Conservation (phyloP, 2,888 invertebrate genomes). For the Himalopsyche japonica region DNA sequence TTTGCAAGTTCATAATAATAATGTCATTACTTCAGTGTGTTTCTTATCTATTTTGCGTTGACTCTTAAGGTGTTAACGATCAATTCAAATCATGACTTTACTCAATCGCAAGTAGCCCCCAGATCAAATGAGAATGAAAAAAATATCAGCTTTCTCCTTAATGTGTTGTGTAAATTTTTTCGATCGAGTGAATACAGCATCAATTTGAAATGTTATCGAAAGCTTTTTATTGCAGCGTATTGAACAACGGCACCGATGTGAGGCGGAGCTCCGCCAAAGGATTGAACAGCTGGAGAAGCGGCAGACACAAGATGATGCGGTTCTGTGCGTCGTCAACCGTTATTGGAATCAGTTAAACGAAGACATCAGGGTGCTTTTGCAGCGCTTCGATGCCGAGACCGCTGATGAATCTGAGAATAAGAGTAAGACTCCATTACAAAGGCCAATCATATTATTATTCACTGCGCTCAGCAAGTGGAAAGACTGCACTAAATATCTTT, state of each 20-base stretch:
- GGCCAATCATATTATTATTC: too few species aligned
- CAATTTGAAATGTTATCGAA: not conserved
- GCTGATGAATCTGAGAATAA: constrained; percentile 95
- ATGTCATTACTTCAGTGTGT: too few species aligned
- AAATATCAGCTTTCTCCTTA: too few species aligned
- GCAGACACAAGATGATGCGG: constrained; percentile 96
- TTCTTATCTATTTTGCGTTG: too few species aligned
- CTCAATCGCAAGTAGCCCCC: too few species aligned
- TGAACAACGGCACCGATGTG: constrained; percentile 87
- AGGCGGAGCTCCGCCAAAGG: constrained; percentile 83
- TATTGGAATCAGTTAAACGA: constrained; percentile 98
- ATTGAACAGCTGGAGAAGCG: constrained; percentile 93
- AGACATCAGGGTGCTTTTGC: constrained; percentile 90
- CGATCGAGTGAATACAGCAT: not conserved
- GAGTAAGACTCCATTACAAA: constrained; percentile 60
- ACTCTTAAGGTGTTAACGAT: too few species aligned
- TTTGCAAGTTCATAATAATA: too few species aligned
- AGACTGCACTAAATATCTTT: too few species aligned
- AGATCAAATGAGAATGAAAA: too few species aligned
- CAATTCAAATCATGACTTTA: too few species aligned
- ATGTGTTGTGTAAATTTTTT: not conserved
- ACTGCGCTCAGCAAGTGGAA: too few species aligned
- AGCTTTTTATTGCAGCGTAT: constrained; percentile 66
- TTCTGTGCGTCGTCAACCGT: constrained; percentile 94
- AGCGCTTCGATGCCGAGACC: constrained; percentile 96